A percentile compares a stretch with the other conserved stretches of the same genome.
These are phyloP conservation scores for Psammodynastes pulverulentus DNA, from an alignment of 2,113 vertebrate species.

Conservation along the genomic window DNA sequence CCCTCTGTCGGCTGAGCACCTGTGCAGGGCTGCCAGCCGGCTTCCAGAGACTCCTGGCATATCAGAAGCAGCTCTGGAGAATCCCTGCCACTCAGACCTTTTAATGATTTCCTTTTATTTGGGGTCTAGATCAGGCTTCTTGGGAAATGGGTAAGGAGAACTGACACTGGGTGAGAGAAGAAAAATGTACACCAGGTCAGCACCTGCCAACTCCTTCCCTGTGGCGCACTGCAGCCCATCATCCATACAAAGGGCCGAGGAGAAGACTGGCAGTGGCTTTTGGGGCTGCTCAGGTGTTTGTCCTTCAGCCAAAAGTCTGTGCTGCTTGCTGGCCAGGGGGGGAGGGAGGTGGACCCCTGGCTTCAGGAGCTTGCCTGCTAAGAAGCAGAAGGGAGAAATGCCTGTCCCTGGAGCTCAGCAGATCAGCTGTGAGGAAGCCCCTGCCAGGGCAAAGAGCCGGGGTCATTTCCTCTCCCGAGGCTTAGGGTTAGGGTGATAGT, in stretches of 20 bases:
- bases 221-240: slow-evolving; percentile 81
- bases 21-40: slow-evolving; percentile 21
- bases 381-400: background rate
- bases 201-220: slow-evolving; percentile 75
- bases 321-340: background rate
- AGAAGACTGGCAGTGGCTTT: slow-evolving; percentile 61
- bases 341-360: background rate
- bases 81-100: slow-evolving; percentile 38
- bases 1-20: slow-evolving; percentile 16
- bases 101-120: slow-evolving; percentile 76
- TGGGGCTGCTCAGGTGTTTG: background rate
- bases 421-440: background rate
- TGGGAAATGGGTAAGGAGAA: slow-evolving; percentile 81
- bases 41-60: background rate
- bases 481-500: background rate
- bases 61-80: background rate
- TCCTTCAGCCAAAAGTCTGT: background rate
- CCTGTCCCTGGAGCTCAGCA: background rate
- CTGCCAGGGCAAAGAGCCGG: background rate
- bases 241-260: slow-evolving; percentile 75
- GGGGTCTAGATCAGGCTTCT: slow-evolving; percentile 75
- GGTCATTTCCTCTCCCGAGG: background rate
- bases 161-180: slow-evolving; percentile 79
- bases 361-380: background rate
- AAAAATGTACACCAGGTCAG: slow-evolving; percentile 83